Conservation (phyloP, 2,888 invertebrate species). For the Thysanoteuthis rhombus region DNA sequence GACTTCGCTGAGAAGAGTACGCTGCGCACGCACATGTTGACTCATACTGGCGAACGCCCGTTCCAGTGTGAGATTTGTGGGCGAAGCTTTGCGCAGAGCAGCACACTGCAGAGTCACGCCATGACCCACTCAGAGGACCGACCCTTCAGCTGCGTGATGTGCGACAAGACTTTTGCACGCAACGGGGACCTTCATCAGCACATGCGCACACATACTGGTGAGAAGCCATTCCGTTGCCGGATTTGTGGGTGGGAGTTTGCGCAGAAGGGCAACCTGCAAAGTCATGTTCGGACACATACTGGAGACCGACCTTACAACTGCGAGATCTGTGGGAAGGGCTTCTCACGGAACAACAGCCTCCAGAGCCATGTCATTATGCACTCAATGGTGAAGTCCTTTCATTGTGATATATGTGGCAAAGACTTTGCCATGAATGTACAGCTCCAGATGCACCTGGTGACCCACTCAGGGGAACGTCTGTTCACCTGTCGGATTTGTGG, state of each 20-base stretch:
- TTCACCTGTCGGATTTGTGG: constrained; percentile 15
- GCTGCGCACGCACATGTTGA: not conserved
- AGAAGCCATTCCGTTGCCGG: not conserved
- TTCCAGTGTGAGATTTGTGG: constrained; percentile 14
- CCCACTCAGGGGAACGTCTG: not conserved
- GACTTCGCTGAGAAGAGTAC: not conserved
- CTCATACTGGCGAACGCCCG: not conserved
- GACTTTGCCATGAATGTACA: not conserved
- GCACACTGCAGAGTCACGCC: not conserved
- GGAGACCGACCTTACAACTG: not conserved
- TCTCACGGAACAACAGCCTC: not conserved
- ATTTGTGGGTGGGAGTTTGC: constrained; percentile 13
- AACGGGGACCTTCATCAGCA: not conserved
- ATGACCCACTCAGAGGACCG: not conserved
- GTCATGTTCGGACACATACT: not conserved
- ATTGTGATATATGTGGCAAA: not conserved
- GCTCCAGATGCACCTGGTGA: not conserved
- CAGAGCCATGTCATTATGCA: not conserved
- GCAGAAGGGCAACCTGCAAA: not conserved
- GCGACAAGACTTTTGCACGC: not conserved
- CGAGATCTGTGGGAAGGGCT: not conserved
- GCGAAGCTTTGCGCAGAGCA: not conserved
- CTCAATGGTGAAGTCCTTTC: not conserved
- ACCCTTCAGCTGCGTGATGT: not conserved
- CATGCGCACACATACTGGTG: not conserved